Conservation (phyloP, 2,888 invertebrate genomes). For the Escarpia spicata region DNA sequence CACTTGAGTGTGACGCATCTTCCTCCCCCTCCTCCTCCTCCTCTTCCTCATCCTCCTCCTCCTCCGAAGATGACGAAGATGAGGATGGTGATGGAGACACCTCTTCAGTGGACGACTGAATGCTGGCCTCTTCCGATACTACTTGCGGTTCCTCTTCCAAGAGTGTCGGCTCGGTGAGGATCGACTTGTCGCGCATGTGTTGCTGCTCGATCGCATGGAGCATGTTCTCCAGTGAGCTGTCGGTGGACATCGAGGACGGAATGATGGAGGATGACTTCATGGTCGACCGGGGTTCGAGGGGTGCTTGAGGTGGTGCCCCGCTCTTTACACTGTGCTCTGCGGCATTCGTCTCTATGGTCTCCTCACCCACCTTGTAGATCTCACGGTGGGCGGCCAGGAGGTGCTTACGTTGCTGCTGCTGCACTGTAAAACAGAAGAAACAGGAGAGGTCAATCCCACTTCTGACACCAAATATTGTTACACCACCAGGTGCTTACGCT, state of each 20-base stretch:
- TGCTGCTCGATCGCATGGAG: not conserved
- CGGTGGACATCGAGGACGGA: not conserved
- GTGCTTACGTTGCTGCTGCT: slow-evolving; percentile 55
- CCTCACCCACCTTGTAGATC: slow-evolving; percentile 55
- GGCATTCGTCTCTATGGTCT: slow-evolving; percentile 45
- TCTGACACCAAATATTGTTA: not conserved
- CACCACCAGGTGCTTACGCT: too few relatives aligned
- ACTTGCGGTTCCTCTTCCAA: not conserved
- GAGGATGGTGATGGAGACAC: not conserved
- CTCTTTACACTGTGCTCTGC: not conserved
- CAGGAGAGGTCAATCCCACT: not conserved
- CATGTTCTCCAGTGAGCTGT: slow-evolving; percentile 3
- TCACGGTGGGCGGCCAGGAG: slow-evolving; percentile 63
- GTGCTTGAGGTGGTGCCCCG: not conserved
- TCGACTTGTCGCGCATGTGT: not conserved
- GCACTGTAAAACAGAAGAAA: slow-evolving; percentile 47
- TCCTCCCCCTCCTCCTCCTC: not conserved
- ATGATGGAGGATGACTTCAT: not conserved
- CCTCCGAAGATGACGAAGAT: not conserved
- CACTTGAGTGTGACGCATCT: not conserved
- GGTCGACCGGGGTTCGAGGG: not conserved
- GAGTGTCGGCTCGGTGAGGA: not conserved
- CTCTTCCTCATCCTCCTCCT: not conserved
- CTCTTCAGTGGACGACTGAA: not conserved
- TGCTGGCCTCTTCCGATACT: not conserved